Base-by-base conservation (phyloP, 2,113 vertebrate genomes). In the Struthio camelus region DNA sequence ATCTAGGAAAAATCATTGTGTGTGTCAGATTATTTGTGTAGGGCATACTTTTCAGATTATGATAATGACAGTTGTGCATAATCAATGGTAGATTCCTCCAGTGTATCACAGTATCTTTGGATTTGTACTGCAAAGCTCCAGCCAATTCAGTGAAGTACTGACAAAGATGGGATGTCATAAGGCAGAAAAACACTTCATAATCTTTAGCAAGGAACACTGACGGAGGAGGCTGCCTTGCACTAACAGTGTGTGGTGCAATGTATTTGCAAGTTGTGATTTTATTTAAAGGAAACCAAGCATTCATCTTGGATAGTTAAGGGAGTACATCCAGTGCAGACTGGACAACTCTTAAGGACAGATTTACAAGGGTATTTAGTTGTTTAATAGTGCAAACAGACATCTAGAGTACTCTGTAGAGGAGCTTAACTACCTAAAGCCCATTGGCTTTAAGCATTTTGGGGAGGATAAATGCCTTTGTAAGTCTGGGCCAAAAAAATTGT, bases 81-180 rank as follows among this genome's bases (percentile, higher is more conserved):
- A 40, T 46, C 65, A 78, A 0, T 38, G 40, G 30, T 7, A 71
- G 44, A 56, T 12, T 94, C 54, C 54, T 75, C 13, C 59, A 8
- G 10, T 2, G 4, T 66, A n/a, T 61, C 53, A 23, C 3, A 13
- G 9, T 7, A 18, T 34, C 42, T 30, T 87, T 3, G 0, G 27
- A 42, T 59, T 79, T 85, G 13, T 23, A 81, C 50, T 1, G 8
- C 81, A 54, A 87, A 85, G 32, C 30, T 76, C 27, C 9, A 11
- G 24, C 4, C 65, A 66, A 9, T 58, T 71, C 59, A 70, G 27
- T 22, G 50, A 91, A 75, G 46, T 38, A 11, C 17, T 79, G 69
- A 20, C 51, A 42, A 75, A 72, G 24, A 50, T 40, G 9, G 11
- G 23, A 7, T 32, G 17, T 15, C 27, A 2, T 27, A 42, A 0